These are phyloP conservation scores for Lasiurus borealis DNA, from an alignment of 2,113 vertebrate genomes.

Conservation along the genomic window DNA sequence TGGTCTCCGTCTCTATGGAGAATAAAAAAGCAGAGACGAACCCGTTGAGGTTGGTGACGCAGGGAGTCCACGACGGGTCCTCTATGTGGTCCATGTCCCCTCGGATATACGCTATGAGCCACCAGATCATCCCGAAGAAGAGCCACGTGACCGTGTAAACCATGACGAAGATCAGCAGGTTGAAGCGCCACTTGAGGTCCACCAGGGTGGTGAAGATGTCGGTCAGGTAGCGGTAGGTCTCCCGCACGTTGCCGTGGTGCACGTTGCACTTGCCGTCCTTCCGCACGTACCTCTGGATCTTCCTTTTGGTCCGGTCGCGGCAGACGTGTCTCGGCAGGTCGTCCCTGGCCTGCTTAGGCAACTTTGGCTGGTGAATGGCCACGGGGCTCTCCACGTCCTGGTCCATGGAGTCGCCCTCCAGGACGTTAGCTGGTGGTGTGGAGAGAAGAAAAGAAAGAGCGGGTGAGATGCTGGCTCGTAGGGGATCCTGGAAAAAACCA, in stretches of 20 bases:
- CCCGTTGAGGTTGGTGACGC: constrained; percentile 97
- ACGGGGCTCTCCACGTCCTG: constrained; percentile 98
- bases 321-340: constrained; percentile 92
- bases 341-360: constrained; percentile 95
- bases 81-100: constrained; percentile 97
- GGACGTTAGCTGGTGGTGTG: constrained; percentile 90
- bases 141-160: constrained; percentile 99
- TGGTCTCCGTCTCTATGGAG: constrained; percentile 99
- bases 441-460: constrained; percentile 79
- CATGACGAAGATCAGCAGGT: constrained; percentile 98
- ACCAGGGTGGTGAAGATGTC: constrained; percentile 99
- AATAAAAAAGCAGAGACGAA: constrained; percentile 99
- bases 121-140: constrained; percentile 99
- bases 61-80: constrained; percentile 96
- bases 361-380: constrained; percentile 92
- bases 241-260: constrained; percentile 97
- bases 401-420: constrained; percentile 95
- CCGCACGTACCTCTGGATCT: constrained; percentile 96
- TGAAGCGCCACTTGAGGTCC: constrained; percentile 99
- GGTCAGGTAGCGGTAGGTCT: constrained; percentile 97
- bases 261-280: constrained; percentile 99
- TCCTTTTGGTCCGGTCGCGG: constrained; percentile 90
- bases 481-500: not conserved
- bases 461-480: constrained; percentile 6
- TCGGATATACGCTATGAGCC: constrained; percentile 98